Evolutionary conservation across 2,888 invertebrate species (phyloP).

Genomic region (Drosophila vallismaia): DNA sequence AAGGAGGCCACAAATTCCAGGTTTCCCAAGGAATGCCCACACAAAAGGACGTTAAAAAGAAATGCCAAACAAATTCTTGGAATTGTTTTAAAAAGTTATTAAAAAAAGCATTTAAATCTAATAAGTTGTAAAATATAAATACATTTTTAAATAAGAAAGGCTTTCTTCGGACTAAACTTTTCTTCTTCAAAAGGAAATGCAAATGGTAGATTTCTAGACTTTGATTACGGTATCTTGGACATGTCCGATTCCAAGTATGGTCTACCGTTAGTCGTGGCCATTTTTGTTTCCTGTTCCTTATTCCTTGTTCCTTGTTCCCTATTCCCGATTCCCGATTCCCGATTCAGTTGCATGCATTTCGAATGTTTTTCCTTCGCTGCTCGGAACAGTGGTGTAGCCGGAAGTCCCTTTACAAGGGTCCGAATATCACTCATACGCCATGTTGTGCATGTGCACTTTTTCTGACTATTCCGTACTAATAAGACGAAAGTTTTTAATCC

Average conservation of each 20-base stretch:
- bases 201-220: too few species aligned
- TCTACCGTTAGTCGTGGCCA: background rate
- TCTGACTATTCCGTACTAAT: background rate
- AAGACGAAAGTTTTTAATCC: background rate
- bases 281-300: background rate
- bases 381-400: slow-evolving; percentile 21
- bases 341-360: slow-evolving; percentile 24
- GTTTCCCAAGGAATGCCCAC: background rate
- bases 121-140: too few species aligned
- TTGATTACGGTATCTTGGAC: too few species aligned
- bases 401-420: background rate
- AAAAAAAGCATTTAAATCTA: background rate
- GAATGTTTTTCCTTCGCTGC: slow-evolving; percentile 13
- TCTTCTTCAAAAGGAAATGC: too few species aligned
- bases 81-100: background rate
- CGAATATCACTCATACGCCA: slow-evolving; percentile 14
- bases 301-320: slow-evolving; percentile 5
- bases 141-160: too few species aligned
- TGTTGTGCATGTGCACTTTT: background rate
- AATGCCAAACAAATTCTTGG: background rate
- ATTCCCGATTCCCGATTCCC: slow-evolving; percentile 25
- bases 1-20: slow-evolving; percentile 17
- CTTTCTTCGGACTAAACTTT: too few species aligned
- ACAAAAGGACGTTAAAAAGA: background rate
- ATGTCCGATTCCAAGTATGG: background rate